Conservation (phyloP, 2,888 invertebrate species). For the Drosophila tripunctata region DNA sequence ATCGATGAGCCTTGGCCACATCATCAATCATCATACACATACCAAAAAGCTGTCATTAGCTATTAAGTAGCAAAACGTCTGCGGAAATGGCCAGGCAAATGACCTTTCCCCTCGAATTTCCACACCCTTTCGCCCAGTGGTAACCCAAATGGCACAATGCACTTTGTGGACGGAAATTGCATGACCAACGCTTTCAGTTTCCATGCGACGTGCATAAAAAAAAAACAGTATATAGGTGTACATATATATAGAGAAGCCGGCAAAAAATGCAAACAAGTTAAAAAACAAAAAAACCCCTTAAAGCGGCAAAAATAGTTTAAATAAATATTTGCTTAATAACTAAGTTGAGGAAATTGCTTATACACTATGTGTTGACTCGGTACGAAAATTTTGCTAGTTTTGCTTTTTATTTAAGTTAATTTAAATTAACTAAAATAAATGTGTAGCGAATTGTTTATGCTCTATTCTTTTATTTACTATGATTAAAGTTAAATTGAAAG, state of each 20-base stretch:
- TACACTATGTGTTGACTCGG: neutral
- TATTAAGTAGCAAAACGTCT: conserved; percentile 29
- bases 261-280: conserved; percentile 23
- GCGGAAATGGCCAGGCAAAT: conserved; percentile 27
- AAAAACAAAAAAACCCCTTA: neutral
- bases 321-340: conserved; percentile 1
- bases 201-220: conserved; percentile 15
- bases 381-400: neutral
- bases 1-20: conserved; percentile 33
- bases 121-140: neutral
- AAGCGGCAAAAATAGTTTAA: conserved; percentile 14
- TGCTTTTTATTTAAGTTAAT: neutral
- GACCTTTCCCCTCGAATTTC: neutral
- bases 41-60: conserved; percentile 50
- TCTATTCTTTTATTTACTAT: no score
- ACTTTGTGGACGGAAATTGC: conserved; percentile 57
- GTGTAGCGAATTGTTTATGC: no score
- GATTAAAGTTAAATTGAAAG: no score
- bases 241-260: neutral
- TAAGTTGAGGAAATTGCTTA: neutral
- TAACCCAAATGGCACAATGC: conserved; percentile 51
- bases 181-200: conserved; percentile 58
- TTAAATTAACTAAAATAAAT: no score
- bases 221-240: no score
- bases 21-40: conserved; percentile 53